Evolutionary conservation across 2,888 invertebrate species (phyloP).

Genomic region (Onthophagus sagittarius): DNA sequence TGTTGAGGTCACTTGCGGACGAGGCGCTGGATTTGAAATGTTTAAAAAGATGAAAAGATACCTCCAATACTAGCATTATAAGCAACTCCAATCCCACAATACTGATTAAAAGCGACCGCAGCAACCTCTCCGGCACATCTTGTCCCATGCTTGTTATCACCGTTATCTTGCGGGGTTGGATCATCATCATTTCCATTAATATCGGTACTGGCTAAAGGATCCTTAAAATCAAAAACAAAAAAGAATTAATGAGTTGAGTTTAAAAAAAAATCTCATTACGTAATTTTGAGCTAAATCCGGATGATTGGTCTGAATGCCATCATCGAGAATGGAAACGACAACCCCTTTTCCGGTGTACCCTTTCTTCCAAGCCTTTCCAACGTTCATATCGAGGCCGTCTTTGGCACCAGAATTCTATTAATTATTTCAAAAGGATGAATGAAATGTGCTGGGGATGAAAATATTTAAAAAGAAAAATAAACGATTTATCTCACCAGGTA

Average conservation of each 20-base stretch:
- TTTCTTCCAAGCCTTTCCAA: slow-evolving; percentile 90
- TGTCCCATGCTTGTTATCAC: slow-evolving; percentile 98
- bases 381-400: slow-evolving; percentile 95
- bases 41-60: too few relatives aligned
- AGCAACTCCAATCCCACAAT: slow-evolving; percentile 97
- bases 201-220: slow-evolving; percentile 91
- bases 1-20: too few relatives aligned
- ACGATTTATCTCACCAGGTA: slow-evolving; percentile 79
- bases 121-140: slow-evolving; percentile 99
- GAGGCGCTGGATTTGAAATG: too few relatives aligned
- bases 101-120: slow-evolving; percentile 92
- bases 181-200: slow-evolving; percentile 97
- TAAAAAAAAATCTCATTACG: slow-evolving; percentile 52
- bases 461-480: background rate
- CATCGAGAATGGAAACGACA: slow-evolving; percentile 95
- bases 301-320: slow-evolving; percentile 96
- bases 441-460: too few relatives aligned
- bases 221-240: slow-evolving; percentile 53
- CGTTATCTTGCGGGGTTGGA: slow-evolving; percentile 97
- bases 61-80: slow-evolving; percentile 96
- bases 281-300: slow-evolving; percentile 94
- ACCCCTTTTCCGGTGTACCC: slow-evolving; percentile 96
- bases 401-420: slow-evolving; percentile 87
- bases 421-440: background rate
- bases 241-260: background rate